phyloP scores from a whole-genome alignment of 2,888 invertebrate species.

The Conistra vaccinii region DNA sequence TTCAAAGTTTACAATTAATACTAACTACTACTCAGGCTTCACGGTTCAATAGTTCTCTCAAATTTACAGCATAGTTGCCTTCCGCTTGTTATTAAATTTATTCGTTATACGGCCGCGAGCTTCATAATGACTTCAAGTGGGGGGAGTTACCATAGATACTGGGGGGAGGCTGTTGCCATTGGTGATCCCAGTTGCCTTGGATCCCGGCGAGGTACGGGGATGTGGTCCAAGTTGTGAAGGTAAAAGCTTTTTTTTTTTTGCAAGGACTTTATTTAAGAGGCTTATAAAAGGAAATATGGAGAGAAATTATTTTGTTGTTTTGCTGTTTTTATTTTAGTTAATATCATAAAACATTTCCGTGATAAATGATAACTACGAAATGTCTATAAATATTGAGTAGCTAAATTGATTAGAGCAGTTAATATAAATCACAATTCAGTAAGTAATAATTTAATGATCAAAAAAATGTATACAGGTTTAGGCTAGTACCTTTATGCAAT shows the following conservation, averaged over 20 bases:
- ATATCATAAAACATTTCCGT: background rate
- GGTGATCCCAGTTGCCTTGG: conserved; percentile 84
- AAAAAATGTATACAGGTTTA: background rate
- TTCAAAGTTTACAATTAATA: conserved; percentile 69
- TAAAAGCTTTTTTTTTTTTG: conserved; percentile 19
- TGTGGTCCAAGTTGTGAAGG: conserved; percentile 65
- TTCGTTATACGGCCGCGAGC: conserved; percentile 75
- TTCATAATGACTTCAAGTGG: conserved; percentile 82
- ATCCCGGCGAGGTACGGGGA: conserved; percentile 70
- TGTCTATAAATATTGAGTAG: too few species aligned
- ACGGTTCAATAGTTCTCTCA: conserved; percentile 71
- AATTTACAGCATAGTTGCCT: conserved; percentile 77
- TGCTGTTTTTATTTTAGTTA: background rate
- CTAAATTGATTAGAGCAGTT: background rate
- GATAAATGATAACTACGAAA: background rate
- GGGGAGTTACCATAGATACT: conserved; percentile 83
- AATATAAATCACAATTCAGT: background rate
- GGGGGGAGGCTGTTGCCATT: conserved; percentile 82
- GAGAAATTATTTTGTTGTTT: conserved; percentile 6
- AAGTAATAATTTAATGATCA: background rate
- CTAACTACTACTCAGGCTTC: conserved; percentile 60
- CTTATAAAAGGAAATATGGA: conserved; percentile 19
- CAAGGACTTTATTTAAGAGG: conserved; percentile 38
- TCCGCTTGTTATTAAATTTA: conserved; percentile 67
- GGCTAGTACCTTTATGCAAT: too few species aligned